Base-by-base conservation (phyloP, 2,888 invertebrate species). In the Eledona agricola region DNA sequence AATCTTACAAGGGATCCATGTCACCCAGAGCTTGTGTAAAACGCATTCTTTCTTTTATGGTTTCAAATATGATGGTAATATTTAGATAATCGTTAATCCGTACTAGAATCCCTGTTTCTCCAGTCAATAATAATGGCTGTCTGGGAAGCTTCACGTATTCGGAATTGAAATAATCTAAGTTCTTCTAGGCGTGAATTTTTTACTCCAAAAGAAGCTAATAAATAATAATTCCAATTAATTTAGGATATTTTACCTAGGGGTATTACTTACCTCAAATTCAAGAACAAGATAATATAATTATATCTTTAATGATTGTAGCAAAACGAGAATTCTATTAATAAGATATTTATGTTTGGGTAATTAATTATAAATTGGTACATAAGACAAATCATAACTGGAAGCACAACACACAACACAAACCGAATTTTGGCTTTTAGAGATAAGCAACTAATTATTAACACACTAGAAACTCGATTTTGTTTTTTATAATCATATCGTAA, bases 281-380 rank as follows among this genome's bases (percentile, higher is more conserved):
- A n/a, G n/a, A n/a, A n/a, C n/a, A n/a, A n/a, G n/a, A n/a, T n/a
- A 12, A 28, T 28, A 28, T 28, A 28, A 28, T 28, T 28, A 28
- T 28, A 12, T 28, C 11, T 28, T 28, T 28, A 6, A 28, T 12
- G 11, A 28, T 28, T 9, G 11, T 28, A 28, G 28, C 9, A 28
- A 28, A 28, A 28, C 11, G 28, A 28, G 28, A 28, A 28, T 28
- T 10, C 11, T 28, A 12, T 11, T n/a, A n/a, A n/a, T n/a, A n/a
- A n/a, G n/a, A n/a, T n/a, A n/a, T n/a, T n/a, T n/a, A n/a, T n/a
- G n/a, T n/a, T n/a, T n/a, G n/a, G n/a, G n/a, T n/a, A n/a, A n/a
- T n/a, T n/a, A n/a, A n/a, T n/a, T n/a, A n/a, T n/a, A n/a, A n/a
- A n/a, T n/a, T n/a, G n/a, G n/a, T n/a, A n/a, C n/a, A n/a, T n/a